Percentiles rank a stretch among this genome's conserved stretches.
These are phyloP conservation scores for Rhaphigaster nebulosa DNA, from an alignment of 2,888 invertebrate genomes.

Conservation along the genomic window DNA sequence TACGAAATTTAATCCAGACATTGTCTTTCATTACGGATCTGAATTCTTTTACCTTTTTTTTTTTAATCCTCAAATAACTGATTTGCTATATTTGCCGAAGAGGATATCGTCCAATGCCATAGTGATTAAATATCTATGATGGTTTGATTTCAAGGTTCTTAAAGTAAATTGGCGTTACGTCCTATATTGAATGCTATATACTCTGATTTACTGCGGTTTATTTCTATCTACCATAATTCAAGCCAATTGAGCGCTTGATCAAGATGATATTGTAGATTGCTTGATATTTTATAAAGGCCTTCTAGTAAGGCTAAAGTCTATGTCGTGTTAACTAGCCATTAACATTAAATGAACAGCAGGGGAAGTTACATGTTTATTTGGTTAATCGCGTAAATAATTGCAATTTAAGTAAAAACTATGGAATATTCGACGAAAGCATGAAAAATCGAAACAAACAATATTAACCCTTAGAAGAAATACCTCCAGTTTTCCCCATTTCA, in stretches of 20 bases:
- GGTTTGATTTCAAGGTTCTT: neutral
- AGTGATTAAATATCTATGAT: neutral
- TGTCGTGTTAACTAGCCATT: neutral
- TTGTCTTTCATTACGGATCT: too few species aligned
- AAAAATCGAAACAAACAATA: too few species aligned
- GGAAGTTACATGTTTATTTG: neutral
- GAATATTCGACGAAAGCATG: too few species aligned
- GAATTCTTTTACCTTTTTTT: too few species aligned
- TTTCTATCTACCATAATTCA: conserved; percentile 9
- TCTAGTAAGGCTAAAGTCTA: neutral
- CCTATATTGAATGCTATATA: neutral
- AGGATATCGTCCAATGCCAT: neutral
- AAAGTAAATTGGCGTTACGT: conserved; percentile 16
- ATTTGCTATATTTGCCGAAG: neutral
- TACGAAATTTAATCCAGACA: neutral
- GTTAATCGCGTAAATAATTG: too few species aligned
- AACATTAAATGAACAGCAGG: neutral
- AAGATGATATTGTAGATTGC: neutral
- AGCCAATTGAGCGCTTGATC: conserved; percentile 22
- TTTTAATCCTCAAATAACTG: neutral
- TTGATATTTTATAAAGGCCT: neutral
- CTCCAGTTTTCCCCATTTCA: too few species aligned
- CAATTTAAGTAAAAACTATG: too few species aligned
- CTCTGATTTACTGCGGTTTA: conserved; percentile 29
- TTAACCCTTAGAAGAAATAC: too few species aligned